Base-by-base conservation (phyloP, 1,140 invertebrate species). In the Drosophila ercepeae region DNA sequence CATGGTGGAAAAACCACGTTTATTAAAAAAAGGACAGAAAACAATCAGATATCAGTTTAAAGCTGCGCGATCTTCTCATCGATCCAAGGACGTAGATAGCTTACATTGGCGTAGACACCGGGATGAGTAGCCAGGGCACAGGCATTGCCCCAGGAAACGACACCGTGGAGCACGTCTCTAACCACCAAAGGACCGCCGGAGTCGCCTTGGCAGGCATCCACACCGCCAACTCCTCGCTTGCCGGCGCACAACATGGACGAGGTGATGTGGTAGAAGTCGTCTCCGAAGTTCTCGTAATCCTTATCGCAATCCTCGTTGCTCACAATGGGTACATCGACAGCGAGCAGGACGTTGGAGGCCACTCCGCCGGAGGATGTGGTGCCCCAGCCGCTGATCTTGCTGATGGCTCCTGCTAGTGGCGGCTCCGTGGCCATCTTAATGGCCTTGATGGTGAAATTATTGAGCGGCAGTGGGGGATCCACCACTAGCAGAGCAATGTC, bases 141-240 rank as follows among this genome's bases (percentile, higher is more conserved):
- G 0, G 92, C 93, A 23, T 93, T 92, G 7, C 95, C 95, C 94
- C 95, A 95, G 2, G 94, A 95, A 0, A 94, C 93, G 1, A 95
- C 89, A 11, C 95, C 95, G 8, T 91, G 89, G 3, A 94, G 75
- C 48, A 92, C 68, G 32, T 86, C 79, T 19, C 84, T 34, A 0
- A 84, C 64, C 29, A 88, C 74, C 36, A 93, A 39, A 0, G 92
- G 92, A 6, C 92, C 92, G 25, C 92, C 92, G 1, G 92, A 92
- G 60, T 92, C 91, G 9, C 88, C 89, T 44, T 93, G 93, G 54
- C 93, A 93, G 27, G 93, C 91, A 74, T 94, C 93, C 63, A 92
- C 92, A 23, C 89, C 89, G 4, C 89, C 89, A 9, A 42, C 65
- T 25, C 89, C 88, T 0, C 90, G 90, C 0, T 88, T 49, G 1